Base-by-base conservation (phyloP, 2,797 vertebrate species). In the Chelonia mydas region DNA sequence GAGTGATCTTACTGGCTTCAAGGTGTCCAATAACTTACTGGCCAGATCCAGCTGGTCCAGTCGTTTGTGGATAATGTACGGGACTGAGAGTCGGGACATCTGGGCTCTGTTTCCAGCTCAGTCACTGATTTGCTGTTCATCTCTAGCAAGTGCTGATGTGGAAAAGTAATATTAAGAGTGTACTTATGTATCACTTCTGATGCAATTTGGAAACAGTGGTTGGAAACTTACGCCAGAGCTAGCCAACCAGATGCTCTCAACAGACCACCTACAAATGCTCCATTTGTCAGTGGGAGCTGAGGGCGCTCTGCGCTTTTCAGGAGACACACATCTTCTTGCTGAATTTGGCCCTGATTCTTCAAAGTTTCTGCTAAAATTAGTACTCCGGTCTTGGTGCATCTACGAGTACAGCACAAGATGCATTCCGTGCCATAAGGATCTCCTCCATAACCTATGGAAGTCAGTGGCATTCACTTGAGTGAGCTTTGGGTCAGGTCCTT, bases 331-430 rank as follows among this genome's bases (percentile, higher is more conserved):
- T 47, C 12, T 27, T 47, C 11, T 28, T 47, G 11, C 3, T 47
- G 74, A 76, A 47, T 45, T 41, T 41, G 21, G 11, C 37, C 74
- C 45, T 8, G 25, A 23, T 25, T 76, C 7, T 74, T 76, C 27
- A 74, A 54, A 31, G 37, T 55, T 19, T 51, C 51, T 31, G 65
- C 51, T 5, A 12, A 37, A 49, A 15, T 19, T 61, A n/a, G 16
- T 74, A 53, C 59, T 68, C 13, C 5, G 13, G 47, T 55, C 4
- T 3, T 3, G 12, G 3, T 3, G 1, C 21, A 50, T 5, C n/a
- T 54, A 10, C 1, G 0, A 3, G 59, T 21, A 27, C 37, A 2
- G 2, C 21, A 50, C 45, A 72, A 31, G 41, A n/a, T 4, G 8
- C 25, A 25, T 47, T 47, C 12, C 45, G 25, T 47, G 25, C 45